Evolutionary conservation across 2,888 invertebrate species (phyloP), one percentile per base, ranked within the genome.

Genomic region (Xestia xanthographa): DNA sequence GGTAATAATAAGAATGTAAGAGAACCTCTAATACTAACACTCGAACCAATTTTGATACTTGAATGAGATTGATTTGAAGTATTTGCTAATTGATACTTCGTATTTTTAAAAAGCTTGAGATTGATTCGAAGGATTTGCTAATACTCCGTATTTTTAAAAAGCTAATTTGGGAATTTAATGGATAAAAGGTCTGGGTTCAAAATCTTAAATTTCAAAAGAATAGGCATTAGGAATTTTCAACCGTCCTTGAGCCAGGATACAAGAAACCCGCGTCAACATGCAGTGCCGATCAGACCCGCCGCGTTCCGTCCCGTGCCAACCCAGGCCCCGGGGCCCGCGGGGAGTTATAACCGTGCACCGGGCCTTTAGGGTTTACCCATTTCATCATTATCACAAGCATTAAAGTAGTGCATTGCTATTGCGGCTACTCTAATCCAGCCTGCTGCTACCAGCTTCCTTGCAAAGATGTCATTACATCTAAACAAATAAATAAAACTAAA

Each of bases 11-110:
- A 6, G 11, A 74, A 34, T 22, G 14, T 58, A 65, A 53, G 11
- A 45, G 34, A 8, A 26, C 22, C 8, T 38, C 17, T 14, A 60
- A 29, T 45, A 38, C 11, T 26, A 4, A 60, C 20, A 62, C 14
- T 62, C 1, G 12, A 53, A 20, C 45, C 74, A 45, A 80, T 63
- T 74, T 34, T 34, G 50, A 75, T 45, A 20, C 41, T 65, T 63
- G 41, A 77, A 53, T 29, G 34, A 56, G 45, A 81, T 75, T 63
- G 53, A 48, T 77, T 63, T 20, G n/a, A 38, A 17, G n/a, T 45
- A 38, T n/a, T 48, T 56, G 20, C 38, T 74, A 48, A 63, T 74
- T 63, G 38, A 17, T 80, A 48, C 14, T 41, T 0, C 22, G 38
- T 34, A n/a, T 56, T 56, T 56, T 56, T 26, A 26, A 22, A 50